Base-by-base conservation (phyloP, 2,113 vertebrate species). In the Pontoporia blainvillei region DNA sequence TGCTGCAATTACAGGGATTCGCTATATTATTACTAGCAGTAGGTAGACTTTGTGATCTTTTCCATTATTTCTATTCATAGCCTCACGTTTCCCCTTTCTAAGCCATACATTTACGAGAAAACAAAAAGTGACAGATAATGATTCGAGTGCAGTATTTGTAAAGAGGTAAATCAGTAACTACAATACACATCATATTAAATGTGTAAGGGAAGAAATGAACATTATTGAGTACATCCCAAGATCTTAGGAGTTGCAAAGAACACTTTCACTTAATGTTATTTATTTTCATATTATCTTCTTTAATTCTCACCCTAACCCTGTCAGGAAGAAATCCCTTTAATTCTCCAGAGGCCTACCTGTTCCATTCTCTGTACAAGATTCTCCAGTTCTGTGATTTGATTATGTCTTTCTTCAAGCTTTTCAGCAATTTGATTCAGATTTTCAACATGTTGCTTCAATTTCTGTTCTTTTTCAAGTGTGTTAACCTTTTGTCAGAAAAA, bases 351-450 rank as follows among this genome's bases (percentile, higher is more conserved):
- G 6, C 95, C 3, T 84, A 99, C 99, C 82, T 98, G 97, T 97
- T 99, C 98, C 99, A 99, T 99, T 94, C 98, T 98, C 39, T 96
- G 96, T 5, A 99, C 86, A 0, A 97, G 97, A 5, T 94, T 98
- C 86, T 98, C 98, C 97, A 98, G 15, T 29, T 98, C 97, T 0
- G 81, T 34, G 46, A 98, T 94, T 85, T 75, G 92, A 39, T 34
- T 71, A 0, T 97, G 90, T 52, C 98, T 99, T 46, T 98, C 97
- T 86, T 94, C 86, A n/a, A 99, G 87, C 41, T 96, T 95, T 78
- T 95, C 78, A 2, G 96, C 95, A 15, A 98, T 90, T 57, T 49
- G 89, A 34, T 54, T 89, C 73, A 98, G 46, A 6, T 92, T 71
- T 49, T 98, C 96, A 1, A 92, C 61, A 59, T 90, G 97, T 29